Conservation (phyloP, 2,113 vertebrate species). For the Ammodytes marinus region DNA sequence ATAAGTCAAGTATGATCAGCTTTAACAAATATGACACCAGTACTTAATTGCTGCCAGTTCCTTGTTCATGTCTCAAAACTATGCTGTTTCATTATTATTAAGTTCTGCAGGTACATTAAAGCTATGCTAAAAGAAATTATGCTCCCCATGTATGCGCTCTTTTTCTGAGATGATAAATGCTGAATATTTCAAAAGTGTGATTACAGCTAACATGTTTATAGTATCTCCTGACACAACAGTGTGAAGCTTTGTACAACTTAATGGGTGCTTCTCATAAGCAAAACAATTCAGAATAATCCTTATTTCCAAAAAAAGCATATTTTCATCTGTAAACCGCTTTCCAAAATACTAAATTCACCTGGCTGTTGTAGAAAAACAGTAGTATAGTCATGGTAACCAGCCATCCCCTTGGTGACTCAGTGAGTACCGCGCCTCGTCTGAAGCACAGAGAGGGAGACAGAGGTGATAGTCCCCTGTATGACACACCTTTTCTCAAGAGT, state of each 20-base stretch:
- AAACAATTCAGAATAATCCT: neutral
- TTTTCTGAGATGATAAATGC: neutral
- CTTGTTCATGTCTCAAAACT: neutral
- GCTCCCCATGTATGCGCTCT: neutral
- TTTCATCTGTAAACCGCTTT: neutral
- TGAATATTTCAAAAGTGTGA: neutral
- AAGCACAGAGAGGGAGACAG: neutral
- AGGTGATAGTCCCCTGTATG: neutral
- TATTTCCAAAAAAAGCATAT: neutral
- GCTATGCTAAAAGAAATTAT: neutral
- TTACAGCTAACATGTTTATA: neutral
- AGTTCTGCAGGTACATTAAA: neutral
- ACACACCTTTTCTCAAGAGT: constrained; percentile 3
- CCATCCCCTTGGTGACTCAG: constrained; percentile 65
- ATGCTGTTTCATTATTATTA: neutral
- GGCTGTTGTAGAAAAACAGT: constrained; percentile 61
- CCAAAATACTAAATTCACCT: neutral
- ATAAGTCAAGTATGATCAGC: neutral
- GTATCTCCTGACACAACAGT: neutral
- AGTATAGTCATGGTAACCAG: constrained; percentile 56
- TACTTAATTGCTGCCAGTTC: neutral
- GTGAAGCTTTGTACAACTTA: neutral
- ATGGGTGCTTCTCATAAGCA: rapidly evolving
- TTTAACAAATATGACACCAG: neutral
- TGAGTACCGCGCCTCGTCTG: constrained; percentile 60